phyloP scores from a whole-genome alignment of 2,888 invertebrate species.

The Saturnia pavonia region DNA sequence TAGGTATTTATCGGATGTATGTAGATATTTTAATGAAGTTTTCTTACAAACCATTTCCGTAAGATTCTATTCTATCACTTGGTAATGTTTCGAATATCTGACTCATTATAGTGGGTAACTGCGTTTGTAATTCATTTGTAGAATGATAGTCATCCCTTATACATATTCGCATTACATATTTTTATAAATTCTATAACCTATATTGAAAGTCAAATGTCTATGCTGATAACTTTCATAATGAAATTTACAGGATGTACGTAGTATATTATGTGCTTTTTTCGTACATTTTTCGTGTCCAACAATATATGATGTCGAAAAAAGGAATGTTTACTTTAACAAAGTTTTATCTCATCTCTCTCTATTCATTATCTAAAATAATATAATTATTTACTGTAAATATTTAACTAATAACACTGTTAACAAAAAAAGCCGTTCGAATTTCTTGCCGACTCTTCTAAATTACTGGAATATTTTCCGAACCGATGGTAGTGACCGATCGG shows the following conservation, averaged over 20 bases:
- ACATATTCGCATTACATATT: constrained; percentile 5
- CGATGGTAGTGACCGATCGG: too few relatives aligned
- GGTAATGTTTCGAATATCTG: constrained; percentile 25
- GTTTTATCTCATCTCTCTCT: too few relatives aligned
- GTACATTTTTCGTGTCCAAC: background rate
- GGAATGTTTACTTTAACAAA: too few relatives aligned
- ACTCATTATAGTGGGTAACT: constrained; percentile 25
- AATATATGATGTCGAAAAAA: background rate
- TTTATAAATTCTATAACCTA: background rate
- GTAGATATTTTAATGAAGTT: constrained; percentile 12
- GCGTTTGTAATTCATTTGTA: constrained; percentile 26
- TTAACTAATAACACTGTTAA: too few relatives aligned
- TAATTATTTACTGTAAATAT: too few relatives aligned
- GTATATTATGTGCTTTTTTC: background rate
- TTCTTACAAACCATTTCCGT: constrained; percentile 28
- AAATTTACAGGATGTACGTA: background rate
- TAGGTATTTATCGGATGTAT: constrained; percentile 5
- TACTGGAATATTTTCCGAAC: too few relatives aligned
- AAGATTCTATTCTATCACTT: constrained; percentile 28
- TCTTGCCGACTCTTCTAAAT: too few relatives aligned
- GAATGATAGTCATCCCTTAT: constrained; percentile 21
- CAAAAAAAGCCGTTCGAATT: too few relatives aligned
- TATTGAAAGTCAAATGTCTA: background rate
- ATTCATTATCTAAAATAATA: too few relatives aligned
- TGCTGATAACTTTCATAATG: background rate